Conservation (phyloP, 2,797 vertebrate species). For the Euphonia xanthogaster region DNA sequence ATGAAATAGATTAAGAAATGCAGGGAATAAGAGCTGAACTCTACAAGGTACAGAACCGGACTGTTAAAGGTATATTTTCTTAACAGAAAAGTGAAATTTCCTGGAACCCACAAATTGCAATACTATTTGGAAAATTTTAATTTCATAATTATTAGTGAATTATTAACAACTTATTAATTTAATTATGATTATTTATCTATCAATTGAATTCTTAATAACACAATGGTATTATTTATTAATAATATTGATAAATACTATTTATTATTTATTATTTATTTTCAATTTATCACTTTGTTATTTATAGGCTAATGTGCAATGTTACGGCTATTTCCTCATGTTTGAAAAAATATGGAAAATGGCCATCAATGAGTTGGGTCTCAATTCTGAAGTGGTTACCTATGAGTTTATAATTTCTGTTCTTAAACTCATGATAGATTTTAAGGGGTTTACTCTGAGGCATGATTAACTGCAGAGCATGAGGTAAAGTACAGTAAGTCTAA, state of each 20-base stretch:
- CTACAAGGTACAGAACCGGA: neutral
- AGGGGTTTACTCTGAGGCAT: neutral
- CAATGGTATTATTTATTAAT: neutral
- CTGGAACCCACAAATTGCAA: neutral
- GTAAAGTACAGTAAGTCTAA: neutral
- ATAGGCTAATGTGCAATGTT: neutral
- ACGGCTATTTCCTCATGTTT: rapidly evolving
- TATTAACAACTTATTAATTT: neutral
- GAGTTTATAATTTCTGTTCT: neutral
- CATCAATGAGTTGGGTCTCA: neutral
- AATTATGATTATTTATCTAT: neutral
- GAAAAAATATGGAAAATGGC: neutral
- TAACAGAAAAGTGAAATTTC: neutral
- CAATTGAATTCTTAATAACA: neutral
- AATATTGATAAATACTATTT: neutral
- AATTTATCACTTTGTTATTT: neutral
- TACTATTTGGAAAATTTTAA: neutral
- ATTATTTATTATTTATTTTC: neutral
- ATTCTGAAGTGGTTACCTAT: neutral
- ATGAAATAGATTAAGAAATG: neutral
- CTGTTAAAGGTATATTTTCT: neutral
- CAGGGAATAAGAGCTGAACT: neutral
- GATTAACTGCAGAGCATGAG: neutral
- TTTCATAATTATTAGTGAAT: neutral
- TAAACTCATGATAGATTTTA: neutral